These are phyloP conservation scores for Scaptomyza graminum DNA, from an alignment of 1,140 invertebrate species.

Conservation along the genomic window DNA sequence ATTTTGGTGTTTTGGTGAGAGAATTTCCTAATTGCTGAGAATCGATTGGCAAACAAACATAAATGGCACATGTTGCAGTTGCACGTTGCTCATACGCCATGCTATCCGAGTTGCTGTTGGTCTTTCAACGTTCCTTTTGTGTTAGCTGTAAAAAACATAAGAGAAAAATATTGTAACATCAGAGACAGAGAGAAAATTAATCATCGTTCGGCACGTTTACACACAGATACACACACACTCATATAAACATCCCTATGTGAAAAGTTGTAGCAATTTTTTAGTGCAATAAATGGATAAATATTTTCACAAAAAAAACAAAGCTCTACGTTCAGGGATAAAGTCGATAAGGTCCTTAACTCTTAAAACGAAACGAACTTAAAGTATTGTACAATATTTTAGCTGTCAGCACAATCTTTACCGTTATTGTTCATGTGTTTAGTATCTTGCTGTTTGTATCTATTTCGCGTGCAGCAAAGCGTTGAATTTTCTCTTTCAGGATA, in stretches of 20 bases:
- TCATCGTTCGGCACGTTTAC: slow-evolving; percentile 72
- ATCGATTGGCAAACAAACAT: slow-evolving; percentile 35
- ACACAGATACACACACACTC: slow-evolving; percentile 28
- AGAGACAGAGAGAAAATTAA: slow-evolving; percentile 55
- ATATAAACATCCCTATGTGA: not conserved
- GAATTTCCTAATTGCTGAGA: slow-evolving; percentile 65
- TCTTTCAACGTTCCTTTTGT: not conserved
- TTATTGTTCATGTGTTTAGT: slow-evolving; percentile 23
- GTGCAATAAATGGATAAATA: slow-evolving; percentile 79
- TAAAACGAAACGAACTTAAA: not conserved
- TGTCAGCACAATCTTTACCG: slow-evolving; percentile 34
- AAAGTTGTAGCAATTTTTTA: slow-evolving; percentile 78
- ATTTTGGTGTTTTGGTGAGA: slow-evolving; percentile 50
- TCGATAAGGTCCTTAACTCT: slow-evolving; percentile 46
- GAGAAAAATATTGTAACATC: slow-evolving; percentile 33
- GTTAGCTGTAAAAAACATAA: slow-evolving; percentile 41
- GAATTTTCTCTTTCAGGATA: not conserved
- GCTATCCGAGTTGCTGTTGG: slow-evolving; percentile 28
- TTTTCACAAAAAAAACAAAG: slow-evolving; percentile 62
- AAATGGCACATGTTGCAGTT: slow-evolving; percentile 57
- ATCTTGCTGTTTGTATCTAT: slow-evolving; percentile 34
- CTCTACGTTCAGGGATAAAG: slow-evolving; percentile 20
- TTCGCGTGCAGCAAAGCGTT: slow-evolving; percentile 44
- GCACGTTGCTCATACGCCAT: slow-evolving; percentile 75
- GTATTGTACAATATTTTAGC: slow-evolving; percentile 35